These are phyloP conservation scores for Leiothrix lutea DNA, from an alignment of 2,113 vertebrate genomes.

Conservation along the genomic window DNA sequence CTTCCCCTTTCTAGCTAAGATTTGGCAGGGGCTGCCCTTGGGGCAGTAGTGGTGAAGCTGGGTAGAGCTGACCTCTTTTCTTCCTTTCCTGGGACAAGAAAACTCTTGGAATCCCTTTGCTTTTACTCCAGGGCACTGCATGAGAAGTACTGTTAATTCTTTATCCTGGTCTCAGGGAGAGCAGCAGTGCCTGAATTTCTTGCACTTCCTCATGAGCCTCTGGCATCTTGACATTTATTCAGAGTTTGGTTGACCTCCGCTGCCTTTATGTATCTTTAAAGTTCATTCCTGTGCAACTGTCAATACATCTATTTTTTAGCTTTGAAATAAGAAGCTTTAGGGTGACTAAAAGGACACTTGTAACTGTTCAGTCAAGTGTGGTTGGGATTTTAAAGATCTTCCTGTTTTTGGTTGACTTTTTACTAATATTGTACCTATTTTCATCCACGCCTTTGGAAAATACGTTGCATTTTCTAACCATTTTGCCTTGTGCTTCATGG, in stretches of 20 bases:
- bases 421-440: not conserved
- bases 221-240: conserved; percentile 34
- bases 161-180: not conserved
- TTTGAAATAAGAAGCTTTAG: conserved; percentile 24
- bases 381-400: not conserved
- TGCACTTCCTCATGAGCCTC: not conserved
- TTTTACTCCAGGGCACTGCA: not conserved
- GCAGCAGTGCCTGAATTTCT: not conserved
- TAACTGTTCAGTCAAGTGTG: conserved; percentile 6
- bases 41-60: not conserved
- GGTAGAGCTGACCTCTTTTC: not conserved
- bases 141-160: not conserved
- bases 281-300: conserved; percentile 54
- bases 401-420: conserved; percentile 30
- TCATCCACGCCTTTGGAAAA: not conserved
- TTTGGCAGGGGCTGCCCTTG: not conserved
- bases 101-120: not conserved
- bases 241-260: conserved; percentile 42
- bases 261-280: conserved; percentile 45
- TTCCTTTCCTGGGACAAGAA: not conserved
- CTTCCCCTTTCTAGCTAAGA: not conserved
- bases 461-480: not conserved
- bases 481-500: not conserved
- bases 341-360: not conserved
- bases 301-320: not conserved